Evolutionary conservation across 2,797 vertebrate species (phyloP).

Genomic region (Botia almorhae): DNA sequence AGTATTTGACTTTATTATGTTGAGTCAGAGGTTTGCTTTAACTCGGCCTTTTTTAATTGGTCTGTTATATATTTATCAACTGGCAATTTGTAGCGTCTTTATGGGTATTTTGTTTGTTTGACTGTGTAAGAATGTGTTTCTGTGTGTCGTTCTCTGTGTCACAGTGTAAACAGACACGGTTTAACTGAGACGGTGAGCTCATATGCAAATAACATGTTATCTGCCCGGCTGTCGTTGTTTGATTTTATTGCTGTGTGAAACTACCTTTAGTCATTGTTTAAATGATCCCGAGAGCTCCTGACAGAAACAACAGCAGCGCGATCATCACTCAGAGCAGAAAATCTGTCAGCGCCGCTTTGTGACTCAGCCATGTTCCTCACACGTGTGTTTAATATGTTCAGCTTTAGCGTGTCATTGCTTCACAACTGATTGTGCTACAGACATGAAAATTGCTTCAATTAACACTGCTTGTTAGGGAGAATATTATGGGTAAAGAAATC

Average conservation of each 20-base stretch:
- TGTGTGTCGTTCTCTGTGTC: background rate
- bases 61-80: background rate
- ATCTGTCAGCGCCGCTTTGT: constrained; percentile 6
- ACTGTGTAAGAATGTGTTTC: constrained; percentile 1
- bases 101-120: background rate
- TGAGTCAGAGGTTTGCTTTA: constrained; percentile 14
- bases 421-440: too few relatives aligned
- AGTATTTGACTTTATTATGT: constrained; percentile 30
- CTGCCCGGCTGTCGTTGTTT: constrained; percentile 37
- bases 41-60: background rate
- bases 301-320: background rate
- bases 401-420: background rate
- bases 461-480: too few relatives aligned
- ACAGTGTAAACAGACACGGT: constrained; percentile 11
- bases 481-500: background rate
- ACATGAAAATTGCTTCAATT: too few relatives aligned
- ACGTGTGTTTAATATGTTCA: background rate
- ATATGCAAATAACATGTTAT: constrained; percentile 50
- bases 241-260: constrained; percentile 37
- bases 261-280: constrained; percentile 28
- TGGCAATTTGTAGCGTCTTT: background rate
- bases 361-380: constrained; percentile 9
- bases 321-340: constrained; percentile 21
- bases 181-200: constrained; percentile 12
- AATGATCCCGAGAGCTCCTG: constrained; percentile 27